Percentiles rank a stretch among this genome's conserved stretches.
phyloP scores from a whole-genome alignment of 2,888 invertebrate species.

The Augiades crinisus region DNA sequence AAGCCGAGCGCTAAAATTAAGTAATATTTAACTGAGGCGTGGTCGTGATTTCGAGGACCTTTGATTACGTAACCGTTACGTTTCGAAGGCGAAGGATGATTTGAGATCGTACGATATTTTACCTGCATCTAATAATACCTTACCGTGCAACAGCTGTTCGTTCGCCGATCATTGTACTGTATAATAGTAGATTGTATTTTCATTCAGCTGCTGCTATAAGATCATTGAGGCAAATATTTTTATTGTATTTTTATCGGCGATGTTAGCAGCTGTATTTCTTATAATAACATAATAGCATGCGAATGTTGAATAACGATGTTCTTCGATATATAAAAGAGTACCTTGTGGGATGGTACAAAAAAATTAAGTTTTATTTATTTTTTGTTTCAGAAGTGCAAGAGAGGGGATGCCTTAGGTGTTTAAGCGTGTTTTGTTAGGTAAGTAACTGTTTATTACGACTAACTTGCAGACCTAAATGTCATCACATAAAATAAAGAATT shows the following conservation, averaged over 20 bases:
- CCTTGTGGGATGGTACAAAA: no score
- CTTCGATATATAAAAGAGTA: not conserved
- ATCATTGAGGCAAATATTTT: conserved; percentile 36
- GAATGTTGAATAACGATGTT: not conserved
- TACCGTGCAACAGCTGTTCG: conserved; percentile 58
- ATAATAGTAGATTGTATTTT: conserved; percentile 47
- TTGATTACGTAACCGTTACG: not conserved
- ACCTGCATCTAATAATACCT: conserved; percentile 62
- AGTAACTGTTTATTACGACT: conserved; percentile 33
- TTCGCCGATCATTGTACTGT: conserved; percentile 48
- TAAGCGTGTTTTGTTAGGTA: conserved; percentile 59
- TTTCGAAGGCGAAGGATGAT: conserved; percentile 5
- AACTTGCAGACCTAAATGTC: not conserved
- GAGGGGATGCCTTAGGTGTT: conserved; percentile 63
- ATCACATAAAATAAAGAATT: not conserved
- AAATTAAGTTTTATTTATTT: conserved; percentile 21
- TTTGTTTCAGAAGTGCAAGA: conserved; percentile 74
- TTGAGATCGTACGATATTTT: conserved; percentile 53
- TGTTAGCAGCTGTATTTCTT: conserved; percentile 34
- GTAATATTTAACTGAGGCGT: conserved; percentile 14
- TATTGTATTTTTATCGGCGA: conserved; percentile 31
- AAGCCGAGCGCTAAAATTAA: conserved; percentile 2
- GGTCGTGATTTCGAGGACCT: not conserved
- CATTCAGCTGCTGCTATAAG: conserved; percentile 35
- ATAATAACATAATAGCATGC: conserved; percentile 16